phyloP scores from a whole-genome alignment of 64 coral and sea anemone species.

The Dendronephthya gigantea region DNA sequence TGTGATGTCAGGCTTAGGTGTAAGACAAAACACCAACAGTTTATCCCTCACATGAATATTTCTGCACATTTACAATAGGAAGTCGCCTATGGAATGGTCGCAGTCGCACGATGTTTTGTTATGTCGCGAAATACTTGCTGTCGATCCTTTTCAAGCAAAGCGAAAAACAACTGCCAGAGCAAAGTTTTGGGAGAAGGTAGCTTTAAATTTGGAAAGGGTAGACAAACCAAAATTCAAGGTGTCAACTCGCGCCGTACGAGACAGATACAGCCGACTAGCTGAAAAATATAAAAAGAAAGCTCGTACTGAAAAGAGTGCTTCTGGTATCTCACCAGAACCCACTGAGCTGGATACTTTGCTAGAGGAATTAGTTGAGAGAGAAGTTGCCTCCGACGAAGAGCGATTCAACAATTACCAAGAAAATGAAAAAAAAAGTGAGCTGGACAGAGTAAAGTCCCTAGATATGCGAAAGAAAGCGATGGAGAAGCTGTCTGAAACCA shows the following conservation, averaged over 20 bases:
- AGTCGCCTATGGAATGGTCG: conserved; percentile 37
- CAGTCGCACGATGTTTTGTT: conserved; percentile 33
- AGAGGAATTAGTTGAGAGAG: conserved; percentile 46
- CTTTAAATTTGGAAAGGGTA: conserved; percentile 55
- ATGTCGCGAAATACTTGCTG: not conserved
- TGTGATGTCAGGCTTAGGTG: too few species aligned
- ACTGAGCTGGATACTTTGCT: conserved; percentile 41
- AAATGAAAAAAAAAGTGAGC: too few species aligned
- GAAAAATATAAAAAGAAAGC: conserved; percentile 45
- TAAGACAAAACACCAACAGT: too few species aligned
- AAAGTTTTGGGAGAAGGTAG: conserved; percentile 35
- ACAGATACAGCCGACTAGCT: conserved; percentile 33
- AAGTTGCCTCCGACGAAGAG: conserved; percentile 33
- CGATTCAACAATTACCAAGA: conserved; percentile 4
- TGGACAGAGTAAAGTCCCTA: too few species aligned
- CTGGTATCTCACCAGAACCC: conserved; percentile 47
- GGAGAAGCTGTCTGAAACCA: too few species aligned
- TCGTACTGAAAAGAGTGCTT: conserved; percentile 38
- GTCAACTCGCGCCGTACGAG: conserved; percentile 47
- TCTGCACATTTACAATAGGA: too few species aligned
- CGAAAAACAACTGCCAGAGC: conserved; percentile 29
- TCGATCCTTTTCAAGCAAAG: conserved; percentile 37
- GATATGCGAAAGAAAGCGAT: too few species aligned
- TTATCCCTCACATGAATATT: too few species aligned
- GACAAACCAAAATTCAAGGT: conserved; percentile 49